phyloP scores from a whole-genome alignment of 2,113 vertebrate genomes.

The Upupa epops region DNA sequence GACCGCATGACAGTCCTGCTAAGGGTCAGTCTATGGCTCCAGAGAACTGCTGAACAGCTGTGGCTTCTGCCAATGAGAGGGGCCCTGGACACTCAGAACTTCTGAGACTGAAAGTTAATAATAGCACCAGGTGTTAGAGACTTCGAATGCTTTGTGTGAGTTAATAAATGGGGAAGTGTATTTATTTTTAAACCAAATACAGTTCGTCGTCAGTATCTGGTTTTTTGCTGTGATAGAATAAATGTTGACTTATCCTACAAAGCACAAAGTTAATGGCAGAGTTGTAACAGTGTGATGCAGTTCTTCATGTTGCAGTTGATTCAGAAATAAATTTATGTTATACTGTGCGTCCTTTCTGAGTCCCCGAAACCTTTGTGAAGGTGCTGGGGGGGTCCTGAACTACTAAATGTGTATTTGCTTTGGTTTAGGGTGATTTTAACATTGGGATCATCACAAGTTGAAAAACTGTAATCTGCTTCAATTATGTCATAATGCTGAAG shows the following conservation, averaged over 20 bases:
- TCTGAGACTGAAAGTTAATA: neutral
- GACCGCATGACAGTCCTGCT: neutral
- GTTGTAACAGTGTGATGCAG: constrained; percentile 72
- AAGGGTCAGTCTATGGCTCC: neutral
- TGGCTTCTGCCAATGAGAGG: neutral
- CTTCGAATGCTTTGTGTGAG: constrained; percentile 43
- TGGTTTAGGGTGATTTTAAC: neutral
- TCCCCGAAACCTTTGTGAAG: neutral
- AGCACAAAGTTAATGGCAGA: constrained; percentile 74
- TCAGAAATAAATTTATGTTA: constrained; percentile 78
- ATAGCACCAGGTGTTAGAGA: neutral
- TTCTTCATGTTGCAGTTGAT: constrained; percentile 61
- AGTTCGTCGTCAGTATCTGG: constrained; percentile 52
- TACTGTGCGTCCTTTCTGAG: neutral
- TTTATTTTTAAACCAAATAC: constrained; percentile 70
- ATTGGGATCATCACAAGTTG: neutral
- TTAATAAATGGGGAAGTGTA: constrained; percentile 32
- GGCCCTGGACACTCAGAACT: neutral
- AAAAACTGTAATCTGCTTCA: neutral
- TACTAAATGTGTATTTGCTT: neutral
- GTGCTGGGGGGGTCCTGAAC: neutral
- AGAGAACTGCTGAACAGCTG: neutral
- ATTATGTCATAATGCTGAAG: neutral
- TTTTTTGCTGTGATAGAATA: constrained; percentile 66
- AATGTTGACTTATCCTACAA: constrained; percentile 74